Evolutionary conservation across 2,797 vertebrate genomes (phyloP), one percentile per base, ranked within the genome.

Genomic region (Gobio occitaniae): DNA sequence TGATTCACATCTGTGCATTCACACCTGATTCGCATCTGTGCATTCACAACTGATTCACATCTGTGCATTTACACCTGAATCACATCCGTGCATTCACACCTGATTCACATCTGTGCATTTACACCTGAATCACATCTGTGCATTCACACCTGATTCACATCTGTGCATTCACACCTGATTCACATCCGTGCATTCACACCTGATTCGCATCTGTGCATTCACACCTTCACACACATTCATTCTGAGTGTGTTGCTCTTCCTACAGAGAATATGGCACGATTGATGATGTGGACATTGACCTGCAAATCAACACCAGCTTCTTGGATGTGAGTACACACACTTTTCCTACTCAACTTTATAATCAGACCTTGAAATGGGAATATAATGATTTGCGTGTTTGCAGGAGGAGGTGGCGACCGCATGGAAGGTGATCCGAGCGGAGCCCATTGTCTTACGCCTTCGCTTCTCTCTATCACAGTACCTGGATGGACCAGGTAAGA

Each of bases 391-490:
- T 90, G 86, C 90, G 80, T 90, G 87, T 91, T 80, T 90, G 89
- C 92, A 99, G 98, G 98, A 99, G 95, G 98, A 99, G 94, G 97
- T 99, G 92, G 97, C 98, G 0, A 99, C 97, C 41, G 98, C 98
- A 6, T 99, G 98, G 98, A 99, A 99, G 95, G 98, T 99, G 91
- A 97, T 99, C 91, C 96, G 98, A 92, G 97, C 97, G 63, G 98
- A 99, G 92, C 98, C 98, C 88, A 97, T 99, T 86, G 95, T 99
- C 88, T 95, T 99, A 88, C 96, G 98, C 91, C 95, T 99, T 82
- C 96, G 97, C 87, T 99, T 99, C 95, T 99, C 98, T 91, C 97
- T 99, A 84, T 99, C 98, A 86, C 98, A 99, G 93, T 99, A 99
- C 92, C 96, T 99, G 85, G 98, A 99, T 96, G 98, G 98, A 93